A percentile compares a stretch with the other conserved stretches of the same genome.
Conservation (phyloP, 2,797 vertebrate species). For the Protosalanx chinensis region DNA sequence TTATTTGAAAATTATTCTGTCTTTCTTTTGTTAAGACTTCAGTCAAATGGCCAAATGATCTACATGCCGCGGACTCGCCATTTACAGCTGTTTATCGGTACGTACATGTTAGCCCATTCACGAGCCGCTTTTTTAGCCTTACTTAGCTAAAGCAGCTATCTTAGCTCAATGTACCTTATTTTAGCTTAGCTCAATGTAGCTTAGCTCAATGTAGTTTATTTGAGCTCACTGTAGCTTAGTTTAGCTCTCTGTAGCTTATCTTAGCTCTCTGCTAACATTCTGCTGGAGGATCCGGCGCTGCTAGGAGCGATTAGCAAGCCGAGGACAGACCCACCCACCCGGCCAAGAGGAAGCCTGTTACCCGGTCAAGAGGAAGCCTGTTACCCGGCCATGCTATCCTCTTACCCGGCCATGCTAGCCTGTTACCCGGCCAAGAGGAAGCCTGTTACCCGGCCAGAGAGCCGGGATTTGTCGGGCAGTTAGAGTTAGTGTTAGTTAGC, state of each 20-base stretch:
- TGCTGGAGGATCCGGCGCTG: slow-evolving; percentile 33
- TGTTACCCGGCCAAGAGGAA: no score
- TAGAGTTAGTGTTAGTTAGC: background rate
- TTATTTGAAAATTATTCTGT: slow-evolving; percentile 16
- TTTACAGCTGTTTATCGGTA: slow-evolving; percentile 69
- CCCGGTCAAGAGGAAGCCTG: no score
- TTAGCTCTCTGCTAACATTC: slow-evolving; percentile 23
- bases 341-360: no score
- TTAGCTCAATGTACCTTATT: background rate
- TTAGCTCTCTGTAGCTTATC: no score
- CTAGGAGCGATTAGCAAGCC: background rate
- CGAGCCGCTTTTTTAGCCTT: slow-evolving; percentile 3
- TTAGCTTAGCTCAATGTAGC: no score
- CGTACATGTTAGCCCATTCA: slow-evolving; percentile 57
- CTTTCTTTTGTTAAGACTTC: slow-evolving; percentile 41
- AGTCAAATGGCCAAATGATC: slow-evolving; percentile 54
- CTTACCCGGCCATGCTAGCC: no score
- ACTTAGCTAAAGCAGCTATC: slow-evolving; percentile 32
- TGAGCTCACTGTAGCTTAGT: no score
- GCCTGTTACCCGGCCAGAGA: background rate
- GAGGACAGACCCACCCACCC: background rate
- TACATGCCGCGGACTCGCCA: slow-evolving; percentile 63
- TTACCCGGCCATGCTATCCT: no score
- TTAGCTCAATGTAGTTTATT: no score
- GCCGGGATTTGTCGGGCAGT: background rate